phyloP scores from a whole-genome alignment of 2,888 invertebrate genomes.

The Eristalinus aeneus region DNA sequence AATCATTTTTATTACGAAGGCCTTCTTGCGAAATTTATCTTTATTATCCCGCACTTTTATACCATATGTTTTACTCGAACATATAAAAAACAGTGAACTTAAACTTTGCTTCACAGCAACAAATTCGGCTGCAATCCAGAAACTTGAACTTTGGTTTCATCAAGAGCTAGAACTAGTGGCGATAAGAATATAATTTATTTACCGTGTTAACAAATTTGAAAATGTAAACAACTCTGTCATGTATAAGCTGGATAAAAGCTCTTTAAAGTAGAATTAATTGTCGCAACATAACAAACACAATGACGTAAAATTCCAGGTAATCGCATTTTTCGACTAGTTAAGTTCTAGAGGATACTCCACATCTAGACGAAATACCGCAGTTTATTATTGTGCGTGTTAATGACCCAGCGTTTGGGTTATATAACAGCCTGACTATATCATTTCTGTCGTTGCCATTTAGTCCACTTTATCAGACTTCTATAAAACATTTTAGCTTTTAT shows the following conservation, averaged over 20 bases:
- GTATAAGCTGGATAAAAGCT: not conserved
- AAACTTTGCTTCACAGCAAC: not conserved
- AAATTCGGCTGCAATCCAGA: not conserved
- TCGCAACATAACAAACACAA: not conserved
- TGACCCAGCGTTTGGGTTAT: not conserved
- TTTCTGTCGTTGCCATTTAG: not conserved
- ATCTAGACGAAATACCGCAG: not conserved
- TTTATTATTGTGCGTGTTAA: not conserved
- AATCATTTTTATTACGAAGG: not conserved
- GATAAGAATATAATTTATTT: conserved; percentile 19
- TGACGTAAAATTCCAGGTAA: not conserved
- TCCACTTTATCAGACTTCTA: not conserved
- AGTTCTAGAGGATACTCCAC: not conserved
- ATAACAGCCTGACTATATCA: not conserved
- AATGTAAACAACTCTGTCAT: not conserved
- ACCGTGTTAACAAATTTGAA: not conserved
- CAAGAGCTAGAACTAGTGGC: not conserved
- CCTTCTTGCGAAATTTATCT: no score
- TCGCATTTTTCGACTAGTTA: not conserved
- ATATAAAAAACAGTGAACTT: not conserved
- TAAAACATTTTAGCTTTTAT: not conserved
- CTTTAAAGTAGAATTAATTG: not conserved
- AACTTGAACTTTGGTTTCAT: not conserved
- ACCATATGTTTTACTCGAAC: not conserved
- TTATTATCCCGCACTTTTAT: not conserved